Conservation (phyloP, 2,888 invertebrate genomes). For the Fragum fragum region DNA sequence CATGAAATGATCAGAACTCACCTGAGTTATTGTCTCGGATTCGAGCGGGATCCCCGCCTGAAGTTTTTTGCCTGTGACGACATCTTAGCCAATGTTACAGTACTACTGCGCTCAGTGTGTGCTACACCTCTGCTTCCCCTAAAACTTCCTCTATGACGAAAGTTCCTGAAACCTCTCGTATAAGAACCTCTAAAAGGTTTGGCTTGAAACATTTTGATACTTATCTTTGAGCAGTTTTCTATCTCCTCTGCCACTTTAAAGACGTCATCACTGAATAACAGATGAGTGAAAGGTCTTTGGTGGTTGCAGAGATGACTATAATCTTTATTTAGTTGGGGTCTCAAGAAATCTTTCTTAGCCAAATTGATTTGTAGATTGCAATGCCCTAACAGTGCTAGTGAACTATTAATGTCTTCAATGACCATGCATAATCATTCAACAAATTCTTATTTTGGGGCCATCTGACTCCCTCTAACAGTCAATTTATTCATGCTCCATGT, state of each 20-base stretch:
- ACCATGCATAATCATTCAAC: neutral
- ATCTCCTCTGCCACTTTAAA: constrained; percentile 5
- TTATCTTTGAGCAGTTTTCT: constrained; percentile 23
- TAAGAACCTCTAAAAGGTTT: neutral
- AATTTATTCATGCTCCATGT: neutral
- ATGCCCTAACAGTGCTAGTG: neutral
- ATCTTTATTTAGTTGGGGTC: no score
- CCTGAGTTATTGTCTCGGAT: neutral
- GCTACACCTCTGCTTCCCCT: no score
- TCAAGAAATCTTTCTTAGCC: neutral
- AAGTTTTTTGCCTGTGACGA: constrained; percentile 41
- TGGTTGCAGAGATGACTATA: no score
- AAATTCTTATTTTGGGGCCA: neutral
- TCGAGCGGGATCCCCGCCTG: neutral
- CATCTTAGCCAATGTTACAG: no score
- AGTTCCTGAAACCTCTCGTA: neutral
- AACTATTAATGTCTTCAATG: neutral
- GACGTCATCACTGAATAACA: constrained; percentile 7
- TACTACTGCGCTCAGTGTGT: no score
- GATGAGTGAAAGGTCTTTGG: neutral
- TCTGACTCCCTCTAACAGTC: neutral
- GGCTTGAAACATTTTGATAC: neutral
- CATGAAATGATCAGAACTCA: constrained; percentile 26
- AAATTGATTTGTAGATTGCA: neutral
- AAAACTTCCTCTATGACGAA: neutral